Evolutionary conservation across 1,140 invertebrate genomes (phyloP).

Genomic region (Dendroctonus ponderosae): DNA sequence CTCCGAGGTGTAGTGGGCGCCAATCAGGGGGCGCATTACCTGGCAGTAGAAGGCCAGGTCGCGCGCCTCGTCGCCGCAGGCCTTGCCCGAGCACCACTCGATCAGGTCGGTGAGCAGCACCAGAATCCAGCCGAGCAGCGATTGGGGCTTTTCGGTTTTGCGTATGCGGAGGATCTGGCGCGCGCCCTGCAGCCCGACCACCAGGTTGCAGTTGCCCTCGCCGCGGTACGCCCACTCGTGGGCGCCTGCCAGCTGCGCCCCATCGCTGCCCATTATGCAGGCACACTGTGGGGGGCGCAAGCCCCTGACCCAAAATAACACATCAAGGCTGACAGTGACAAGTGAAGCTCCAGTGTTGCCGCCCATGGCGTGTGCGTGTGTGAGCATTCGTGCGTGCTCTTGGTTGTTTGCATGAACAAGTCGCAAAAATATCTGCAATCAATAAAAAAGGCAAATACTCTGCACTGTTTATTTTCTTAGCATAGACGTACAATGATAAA

Average conservation of each 20-base stretch:
- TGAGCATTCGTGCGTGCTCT: too few relatives aligned
- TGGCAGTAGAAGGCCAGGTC: constrained; percentile 44
- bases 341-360: too few relatives aligned
- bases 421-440: too few relatives aligned
- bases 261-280: too few relatives aligned
- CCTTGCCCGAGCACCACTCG: constrained; percentile 37
- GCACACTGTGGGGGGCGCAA: too few relatives aligned
- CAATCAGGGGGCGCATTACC: constrained; percentile 43
- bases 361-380: too few relatives aligned
- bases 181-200: constrained; percentile 40
- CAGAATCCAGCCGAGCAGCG: constrained; percentile 40
- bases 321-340: too few relatives aligned
- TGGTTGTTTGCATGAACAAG: too few relatives aligned
- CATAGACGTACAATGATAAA: too few relatives aligned
- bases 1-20: constrained; percentile 36
- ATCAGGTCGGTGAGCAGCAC: constrained; percentile 40
- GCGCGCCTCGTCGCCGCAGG: constrained; percentile 36
- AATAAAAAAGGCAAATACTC: too few relatives aligned
- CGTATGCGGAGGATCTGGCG: constrained; percentile 43
- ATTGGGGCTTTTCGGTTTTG: constrained; percentile 42
- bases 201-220: constrained; percentile 46
- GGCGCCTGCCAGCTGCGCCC: constrained; percentile 15
- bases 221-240: constrained; percentile 45
- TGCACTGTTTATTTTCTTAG: too few relatives aligned
- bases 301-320: not conserved